Percentiles rank a stretch among this genome's conserved stretches.
Conservation (phyloP, 2,797 vertebrate species). For the Nyctalus aviator region DNA sequence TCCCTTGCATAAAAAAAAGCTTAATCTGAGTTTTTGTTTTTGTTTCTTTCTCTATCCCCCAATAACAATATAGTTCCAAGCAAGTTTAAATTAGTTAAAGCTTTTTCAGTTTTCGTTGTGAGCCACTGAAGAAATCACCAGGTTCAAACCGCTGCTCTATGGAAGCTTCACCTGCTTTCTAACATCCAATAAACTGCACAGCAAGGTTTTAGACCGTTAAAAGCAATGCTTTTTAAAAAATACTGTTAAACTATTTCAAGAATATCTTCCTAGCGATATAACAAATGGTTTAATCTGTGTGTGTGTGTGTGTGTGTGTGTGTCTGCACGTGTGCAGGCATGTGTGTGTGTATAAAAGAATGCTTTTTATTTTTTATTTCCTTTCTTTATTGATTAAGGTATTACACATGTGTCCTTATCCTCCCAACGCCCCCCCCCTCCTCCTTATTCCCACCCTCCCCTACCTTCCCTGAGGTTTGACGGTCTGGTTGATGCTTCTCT, state of each 20-base stretch:
- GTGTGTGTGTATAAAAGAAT: too few relatives aligned
- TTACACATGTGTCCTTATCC: too few relatives aligned
- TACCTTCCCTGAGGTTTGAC: too few relatives aligned
- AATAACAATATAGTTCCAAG: not conserved
- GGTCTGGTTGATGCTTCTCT: too few relatives aligned
- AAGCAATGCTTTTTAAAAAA: not conserved
- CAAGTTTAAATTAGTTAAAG: not conserved
- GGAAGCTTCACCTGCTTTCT: not conserved
- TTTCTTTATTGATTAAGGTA: too few relatives aligned
- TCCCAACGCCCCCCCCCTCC: too few relatives aligned
- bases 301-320: not conserved
- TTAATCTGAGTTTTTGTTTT: not conserved
- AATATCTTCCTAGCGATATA: not conserved
- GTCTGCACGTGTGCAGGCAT: too few relatives aligned
- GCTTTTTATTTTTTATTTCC: too few relatives aligned
- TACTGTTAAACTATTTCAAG: constrained; percentile 30
- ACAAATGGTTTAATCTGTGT: not conserved
- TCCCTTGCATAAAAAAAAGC: not conserved
- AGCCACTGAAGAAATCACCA: constrained; percentile 14
- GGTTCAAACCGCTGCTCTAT: not conserved
- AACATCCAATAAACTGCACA: not conserved
- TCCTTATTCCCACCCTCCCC: too few relatives aligned
- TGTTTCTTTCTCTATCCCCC: not conserved
- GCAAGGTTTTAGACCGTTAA: not conserved
- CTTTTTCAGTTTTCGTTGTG: not conserved